These are phyloP conservation scores for Scaptomyza montana DNA, from an alignment of 1,140 invertebrate genomes.

Conservation along the genomic window DNA sequence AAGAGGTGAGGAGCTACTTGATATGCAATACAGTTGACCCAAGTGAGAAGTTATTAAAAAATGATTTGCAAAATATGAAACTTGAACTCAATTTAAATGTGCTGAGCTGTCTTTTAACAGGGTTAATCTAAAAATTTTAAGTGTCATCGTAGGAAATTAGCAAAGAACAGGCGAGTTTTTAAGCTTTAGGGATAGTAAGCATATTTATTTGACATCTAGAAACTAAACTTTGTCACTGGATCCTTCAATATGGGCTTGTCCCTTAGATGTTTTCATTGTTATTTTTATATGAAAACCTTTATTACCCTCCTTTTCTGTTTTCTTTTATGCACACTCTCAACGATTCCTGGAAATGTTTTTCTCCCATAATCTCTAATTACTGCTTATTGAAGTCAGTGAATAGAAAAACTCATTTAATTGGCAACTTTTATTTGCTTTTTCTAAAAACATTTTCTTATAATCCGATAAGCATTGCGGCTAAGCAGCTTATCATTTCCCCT, in stretches of 20 bases:
- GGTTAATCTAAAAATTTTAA: too few species aligned
- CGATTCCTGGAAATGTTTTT: neutral
- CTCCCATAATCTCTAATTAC: neutral
- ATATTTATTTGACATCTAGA: too few species aligned
- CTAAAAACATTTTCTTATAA: neutral
- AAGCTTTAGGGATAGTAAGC: too few species aligned
- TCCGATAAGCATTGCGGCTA: conserved; percentile 5
- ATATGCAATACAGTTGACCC: neutral
- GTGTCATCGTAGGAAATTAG: too few species aligned
- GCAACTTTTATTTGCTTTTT: neutral
- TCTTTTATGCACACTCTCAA: neutral
- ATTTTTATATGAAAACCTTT: neutral
- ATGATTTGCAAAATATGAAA: neutral
- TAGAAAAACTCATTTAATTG: conserved; percentile 1
- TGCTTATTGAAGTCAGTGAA: neutral
- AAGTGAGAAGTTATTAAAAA: neutral
- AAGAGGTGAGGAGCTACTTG: conserved; percentile 6
- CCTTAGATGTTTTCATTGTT: too few species aligned
- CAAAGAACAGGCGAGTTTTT: too few species aligned
- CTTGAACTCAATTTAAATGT: neutral
- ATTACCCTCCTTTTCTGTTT: too few species aligned
- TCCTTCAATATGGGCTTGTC: too few species aligned
- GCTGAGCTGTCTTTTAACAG: neutral
- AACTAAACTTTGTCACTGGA: too few species aligned
- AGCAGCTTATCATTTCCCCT: conserved; percentile 20